Conservation (phyloP, 64 coral and sea anemone species). For the Porites lutea region DNA sequence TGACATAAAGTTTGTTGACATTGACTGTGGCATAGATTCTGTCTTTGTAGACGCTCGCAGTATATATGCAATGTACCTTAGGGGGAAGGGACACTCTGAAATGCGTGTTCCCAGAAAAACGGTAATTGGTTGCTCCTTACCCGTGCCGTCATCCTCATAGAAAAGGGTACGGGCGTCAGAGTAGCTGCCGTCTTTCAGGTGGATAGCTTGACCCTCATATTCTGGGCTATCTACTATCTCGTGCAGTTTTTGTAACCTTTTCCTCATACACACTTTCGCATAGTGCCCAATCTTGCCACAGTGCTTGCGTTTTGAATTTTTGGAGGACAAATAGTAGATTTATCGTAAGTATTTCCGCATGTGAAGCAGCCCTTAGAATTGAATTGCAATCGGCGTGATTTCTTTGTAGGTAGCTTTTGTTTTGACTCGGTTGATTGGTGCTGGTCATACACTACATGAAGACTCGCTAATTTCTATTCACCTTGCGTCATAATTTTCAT, state of each 20-base stretch:
- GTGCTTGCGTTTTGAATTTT: conserved; percentile 42
- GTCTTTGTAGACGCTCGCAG: conserved; percentile 43
- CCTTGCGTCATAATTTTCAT: conserved; percentile 34
- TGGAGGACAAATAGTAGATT: conserved; percentile 30
- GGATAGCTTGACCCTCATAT: conserved; percentile 26
- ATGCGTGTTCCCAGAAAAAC: neutral
- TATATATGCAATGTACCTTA: conserved; percentile 39
- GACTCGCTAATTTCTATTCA: conserved; percentile 9
- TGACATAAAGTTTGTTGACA: conserved; percentile 21
- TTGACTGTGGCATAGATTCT: conserved; percentile 40
- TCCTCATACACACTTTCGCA: conserved; percentile 25
- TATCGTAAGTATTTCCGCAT: conserved; percentile 57
- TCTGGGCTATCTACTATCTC: conserved; percentile 35
- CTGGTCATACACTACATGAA: neutral
- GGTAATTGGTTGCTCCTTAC: conserved; percentile 2
- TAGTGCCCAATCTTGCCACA: conserved; percentile 47
- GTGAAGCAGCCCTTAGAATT: conserved; percentile 58
- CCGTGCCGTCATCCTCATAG: neutral
- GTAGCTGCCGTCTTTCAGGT: neutral
- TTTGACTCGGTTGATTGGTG: neutral
- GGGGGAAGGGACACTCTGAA: conserved; percentile 8
- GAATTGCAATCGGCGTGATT: conserved; percentile 37
- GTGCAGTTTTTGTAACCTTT: conserved; percentile 29
- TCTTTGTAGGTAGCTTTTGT: neutral
- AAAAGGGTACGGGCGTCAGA: too few relatives aligned